Conservation (phyloP, 2,888 invertebrate species). For the Heliconius aoede region DNA sequence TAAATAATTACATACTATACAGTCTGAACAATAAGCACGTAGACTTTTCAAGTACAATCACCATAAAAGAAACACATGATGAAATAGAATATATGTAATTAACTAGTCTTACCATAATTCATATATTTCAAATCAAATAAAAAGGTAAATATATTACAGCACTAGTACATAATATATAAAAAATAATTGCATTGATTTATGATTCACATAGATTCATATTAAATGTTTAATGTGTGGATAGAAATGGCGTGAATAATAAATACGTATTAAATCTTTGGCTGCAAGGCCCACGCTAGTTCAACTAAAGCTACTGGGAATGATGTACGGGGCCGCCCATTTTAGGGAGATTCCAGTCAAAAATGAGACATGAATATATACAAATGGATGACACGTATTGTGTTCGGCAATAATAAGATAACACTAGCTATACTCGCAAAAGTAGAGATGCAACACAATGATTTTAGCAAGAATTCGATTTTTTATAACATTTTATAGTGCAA, state of each 20-base stretch:
- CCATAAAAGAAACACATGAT: constrained; percentile 30
- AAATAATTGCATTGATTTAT: constrained; percentile 27
- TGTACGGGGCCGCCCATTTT: constrained; percentile 23
- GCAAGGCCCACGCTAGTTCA: constrained; percentile 34
- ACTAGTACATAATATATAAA: constrained; percentile 13
- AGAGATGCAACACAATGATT: not conserved
- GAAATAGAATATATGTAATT: constrained; percentile 21
- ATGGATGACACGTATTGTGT: too few relatives aligned
- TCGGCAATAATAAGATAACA: too few relatives aligned
- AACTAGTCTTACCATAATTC: constrained; percentile 4
- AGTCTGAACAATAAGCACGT: constrained; percentile 35
- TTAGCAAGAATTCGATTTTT: not conserved
- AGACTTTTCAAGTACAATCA: constrained; percentile 36
- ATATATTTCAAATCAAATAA: not conserved
- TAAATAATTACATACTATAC: constrained; percentile 33
- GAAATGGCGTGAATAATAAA: constrained; percentile 7
- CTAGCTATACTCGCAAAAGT: not conserved
- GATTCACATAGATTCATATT: constrained; percentile 18
- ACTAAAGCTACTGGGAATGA: constrained; percentile 37
- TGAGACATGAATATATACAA: not conserved
- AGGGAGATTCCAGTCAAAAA: constrained; percentile 29
- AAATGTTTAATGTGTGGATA: constrained; percentile 8
- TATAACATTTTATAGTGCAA: not conserved
- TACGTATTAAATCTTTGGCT: constrained; percentile 44
- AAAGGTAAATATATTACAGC: constrained; percentile 3